Conservation (phyloP, 2,888 invertebrate genomes). For the Gandaritis pyraliata region DNA sequence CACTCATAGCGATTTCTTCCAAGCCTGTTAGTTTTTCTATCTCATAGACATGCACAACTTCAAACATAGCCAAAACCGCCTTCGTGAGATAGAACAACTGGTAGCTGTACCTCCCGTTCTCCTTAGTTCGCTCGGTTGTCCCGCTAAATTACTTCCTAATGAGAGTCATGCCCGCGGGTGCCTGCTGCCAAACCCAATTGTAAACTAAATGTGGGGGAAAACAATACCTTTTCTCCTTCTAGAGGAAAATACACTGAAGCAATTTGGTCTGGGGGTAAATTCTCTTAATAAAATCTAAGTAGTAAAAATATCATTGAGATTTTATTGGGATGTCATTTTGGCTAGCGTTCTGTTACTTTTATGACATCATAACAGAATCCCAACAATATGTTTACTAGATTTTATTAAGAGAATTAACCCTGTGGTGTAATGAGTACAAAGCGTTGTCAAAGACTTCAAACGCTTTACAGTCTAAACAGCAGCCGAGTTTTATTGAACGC, state of each 20-base stretch:
- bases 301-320: no score
- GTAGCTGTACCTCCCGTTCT: not conserved
- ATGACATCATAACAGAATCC: no score
- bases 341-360: no score
- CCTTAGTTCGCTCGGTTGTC: conserved; percentile 1
- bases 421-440: conserved; percentile 5
- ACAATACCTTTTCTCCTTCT: conserved; percentile 5
- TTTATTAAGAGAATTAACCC: no score
- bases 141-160: conserved; percentile 16
- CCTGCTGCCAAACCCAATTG: not conserved
- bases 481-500: no score
- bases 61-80: no score
- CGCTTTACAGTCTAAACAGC: no score
- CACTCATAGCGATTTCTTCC: not conserved
- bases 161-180: conserved; percentile 8
- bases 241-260: not conserved
- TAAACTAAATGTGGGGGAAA: conserved; percentile 7
- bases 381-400: no score
- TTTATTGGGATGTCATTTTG: no score
- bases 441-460: not conserved
- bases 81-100: no score
- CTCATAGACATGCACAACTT: no score
- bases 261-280: not conserved
- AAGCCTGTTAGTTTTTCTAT: not conserved
- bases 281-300: no score